Percentiles rank a stretch among this genome's conserved stretches.
Conservation (phyloP, 2,797 vertebrate genomes). For the Buphagus erythrorhynchus region DNA sequence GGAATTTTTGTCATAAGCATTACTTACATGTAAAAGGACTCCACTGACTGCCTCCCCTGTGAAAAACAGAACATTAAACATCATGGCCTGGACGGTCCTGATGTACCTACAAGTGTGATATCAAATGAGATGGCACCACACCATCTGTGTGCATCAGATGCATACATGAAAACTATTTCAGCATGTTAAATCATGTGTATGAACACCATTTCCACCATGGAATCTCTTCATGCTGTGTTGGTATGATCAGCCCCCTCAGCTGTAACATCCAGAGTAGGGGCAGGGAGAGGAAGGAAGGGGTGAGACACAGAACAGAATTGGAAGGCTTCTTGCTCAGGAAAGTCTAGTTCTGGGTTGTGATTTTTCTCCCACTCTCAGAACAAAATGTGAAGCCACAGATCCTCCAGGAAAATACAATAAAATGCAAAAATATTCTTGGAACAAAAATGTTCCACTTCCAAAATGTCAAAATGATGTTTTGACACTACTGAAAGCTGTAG, state of each 20-base stretch:
- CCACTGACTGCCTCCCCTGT: neutral
- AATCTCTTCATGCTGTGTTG: neutral
- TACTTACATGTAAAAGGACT: neutral
- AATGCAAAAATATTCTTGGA: slow-evolving; percentile 44
- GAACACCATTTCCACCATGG: neutral
- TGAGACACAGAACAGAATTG: neutral
- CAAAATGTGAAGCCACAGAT: neutral
- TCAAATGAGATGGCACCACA: neutral
- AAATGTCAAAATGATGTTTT: slow-evolving; percentile 53
- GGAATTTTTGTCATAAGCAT: neutral
- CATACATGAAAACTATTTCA: neutral
- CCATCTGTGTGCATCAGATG: neutral
- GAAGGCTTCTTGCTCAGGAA: neutral
- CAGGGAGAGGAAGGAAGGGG: neutral
- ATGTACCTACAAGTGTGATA: neutral
- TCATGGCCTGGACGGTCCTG: neutral
- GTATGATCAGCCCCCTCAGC: neutral
- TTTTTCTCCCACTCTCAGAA: neutral
- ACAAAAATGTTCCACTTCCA: slow-evolving; percentile 17
- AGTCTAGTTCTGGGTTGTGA: neutral
- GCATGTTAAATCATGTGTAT: neutral
- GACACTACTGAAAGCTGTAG: slow-evolving; percentile 44
- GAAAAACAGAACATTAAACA: slow-evolving; percentile 10
- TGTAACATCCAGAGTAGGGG: neutral
- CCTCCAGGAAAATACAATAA: slow-evolving; percentile 12